A percentile compares a stretch with the other conserved stretches of the same genome.
Evolutionary conservation across 1,140 invertebrate genomes (phyloP).

Genomic region (Pygmarrhopalites habei): DNA sequence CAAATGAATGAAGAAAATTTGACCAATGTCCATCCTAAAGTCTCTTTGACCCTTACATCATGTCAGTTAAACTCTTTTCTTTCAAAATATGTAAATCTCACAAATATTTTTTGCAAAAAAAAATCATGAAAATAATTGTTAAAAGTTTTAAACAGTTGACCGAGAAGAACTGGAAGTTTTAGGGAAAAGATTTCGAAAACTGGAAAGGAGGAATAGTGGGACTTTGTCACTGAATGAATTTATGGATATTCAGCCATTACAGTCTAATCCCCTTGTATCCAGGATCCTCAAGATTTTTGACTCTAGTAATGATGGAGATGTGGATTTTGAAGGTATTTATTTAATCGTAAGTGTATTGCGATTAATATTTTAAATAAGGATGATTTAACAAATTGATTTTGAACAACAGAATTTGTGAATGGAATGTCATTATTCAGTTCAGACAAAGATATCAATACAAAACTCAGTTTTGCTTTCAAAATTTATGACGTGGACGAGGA

Average conservation of each 20-base stretch:
- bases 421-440: slow-evolving; percentile 98
- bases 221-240: slow-evolving; percentile 95
- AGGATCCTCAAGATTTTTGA: slow-evolving; percentile 98
- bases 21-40: no score
- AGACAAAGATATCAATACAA: slow-evolving; percentile 94
- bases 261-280: slow-evolving; percentile 95
- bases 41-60: no score
- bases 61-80: no score
- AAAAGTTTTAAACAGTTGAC: background rate
- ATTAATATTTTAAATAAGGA: slow-evolving; percentile 1
- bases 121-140: no score
- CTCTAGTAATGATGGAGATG: slow-evolving; percentile 95
- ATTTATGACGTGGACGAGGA: slow-evolving; percentile 99
- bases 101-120: no score
- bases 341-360: slow-evolving; percentile 13
- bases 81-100: no score
- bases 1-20: no score
- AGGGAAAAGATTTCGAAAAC: slow-evolving; percentile 91
- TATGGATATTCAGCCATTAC: slow-evolving; percentile 92
- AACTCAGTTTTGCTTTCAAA: slow-evolving; percentile 93
- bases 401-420: slow-evolving; percentile 87
- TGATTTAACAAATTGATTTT: background rate
- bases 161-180: slow-evolving; percentile 78
- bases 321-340: slow-evolving; percentile 81
- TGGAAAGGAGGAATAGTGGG: slow-evolving; percentile 95